Evolutionary conservation across 2,113 vertebrate species (phyloP).

Genomic region (Thryonomys swinderianus): DNA sequence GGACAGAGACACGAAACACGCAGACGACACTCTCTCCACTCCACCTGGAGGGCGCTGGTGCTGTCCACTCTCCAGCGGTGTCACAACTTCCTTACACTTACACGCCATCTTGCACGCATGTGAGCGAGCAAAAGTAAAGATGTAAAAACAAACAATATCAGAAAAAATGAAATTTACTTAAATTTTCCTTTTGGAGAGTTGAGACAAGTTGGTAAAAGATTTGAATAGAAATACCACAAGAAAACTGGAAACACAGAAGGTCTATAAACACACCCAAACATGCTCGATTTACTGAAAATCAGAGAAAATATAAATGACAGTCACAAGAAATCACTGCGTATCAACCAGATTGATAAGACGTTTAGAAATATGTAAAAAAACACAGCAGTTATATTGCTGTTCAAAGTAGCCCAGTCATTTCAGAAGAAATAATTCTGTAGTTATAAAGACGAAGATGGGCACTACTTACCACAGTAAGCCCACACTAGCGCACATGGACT

Average conservation of each 20-base stretch:
- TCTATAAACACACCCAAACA: background rate
- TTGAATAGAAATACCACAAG: background rate
- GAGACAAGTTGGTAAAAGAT: background rate
- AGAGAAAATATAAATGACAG: conserved; percentile 41
- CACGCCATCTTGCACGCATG: background rate
- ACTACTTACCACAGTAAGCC: conserved; percentile 1
- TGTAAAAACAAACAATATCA: background rate
- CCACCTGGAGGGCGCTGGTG: background rate
- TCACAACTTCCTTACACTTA: background rate
- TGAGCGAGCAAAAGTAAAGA: background rate
- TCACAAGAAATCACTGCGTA: background rate
- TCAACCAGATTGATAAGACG: background rate
- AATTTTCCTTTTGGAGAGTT: background rate
- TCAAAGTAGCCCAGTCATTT: background rate
- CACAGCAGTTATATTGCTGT: background rate
- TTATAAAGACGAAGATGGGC: background rate
- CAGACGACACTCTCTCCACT: background rate
- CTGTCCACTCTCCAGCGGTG: background rate
- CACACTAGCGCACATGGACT: background rate
- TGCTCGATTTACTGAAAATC: background rate
- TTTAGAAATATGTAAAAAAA: background rate
- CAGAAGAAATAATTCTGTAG: background rate
- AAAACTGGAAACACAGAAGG: background rate
- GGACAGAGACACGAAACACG: background rate
- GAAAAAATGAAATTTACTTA: background rate